Evolutionary conservation across 2,113 vertebrate genomes (phyloP), one percentile per base, ranked within the genome.

Genomic region (Cavia porcellus): DNA sequence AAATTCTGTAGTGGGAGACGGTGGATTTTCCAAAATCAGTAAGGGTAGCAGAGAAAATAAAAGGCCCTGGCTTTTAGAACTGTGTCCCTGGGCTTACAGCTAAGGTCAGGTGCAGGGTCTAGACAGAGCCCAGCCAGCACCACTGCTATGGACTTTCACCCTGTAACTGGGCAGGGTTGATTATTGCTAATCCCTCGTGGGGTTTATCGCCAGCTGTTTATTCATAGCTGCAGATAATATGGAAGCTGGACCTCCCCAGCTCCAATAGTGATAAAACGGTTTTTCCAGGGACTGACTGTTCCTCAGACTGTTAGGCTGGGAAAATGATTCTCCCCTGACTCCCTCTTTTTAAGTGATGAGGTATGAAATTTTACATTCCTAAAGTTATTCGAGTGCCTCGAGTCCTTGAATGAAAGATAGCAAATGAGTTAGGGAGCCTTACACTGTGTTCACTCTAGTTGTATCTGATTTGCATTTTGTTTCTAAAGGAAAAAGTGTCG

Each of bases 401-500:
- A 79, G 72, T 92, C 86, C 55, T 95, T 90, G 87, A 82, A 61
- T 47, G 45, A 79, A 82, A 90, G 88, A 61, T 64, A n/a, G 72
- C 70, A 94, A 64, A 28, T 74, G 82, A 94, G 52, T 88, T 74
- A 92, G 90, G 68, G 81, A 95, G 50, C 25, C 20, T 90, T 82
- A 52, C 14, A 13, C 80, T 13, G 72, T 70, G 42, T 94, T 96
- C 93, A 59, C 95, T 97, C 95, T 75, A 45, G 74, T 79, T 38
- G 81, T 88, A 62, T 95, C 47, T 13, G 47, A 89, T 90, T 94
- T 95, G 74, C 11, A 25, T 83, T 88, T 57, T 19, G 82, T 93
- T 95, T 98, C 87, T 90, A 55, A 94, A 95, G 87, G 38, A 75
- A 74, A 95, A 86, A 92, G 93, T 90, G 85, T 96, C 85, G 38